Conservation (phyloP, 1,140 invertebrate species). For the Helicoverpa zea region DNA sequence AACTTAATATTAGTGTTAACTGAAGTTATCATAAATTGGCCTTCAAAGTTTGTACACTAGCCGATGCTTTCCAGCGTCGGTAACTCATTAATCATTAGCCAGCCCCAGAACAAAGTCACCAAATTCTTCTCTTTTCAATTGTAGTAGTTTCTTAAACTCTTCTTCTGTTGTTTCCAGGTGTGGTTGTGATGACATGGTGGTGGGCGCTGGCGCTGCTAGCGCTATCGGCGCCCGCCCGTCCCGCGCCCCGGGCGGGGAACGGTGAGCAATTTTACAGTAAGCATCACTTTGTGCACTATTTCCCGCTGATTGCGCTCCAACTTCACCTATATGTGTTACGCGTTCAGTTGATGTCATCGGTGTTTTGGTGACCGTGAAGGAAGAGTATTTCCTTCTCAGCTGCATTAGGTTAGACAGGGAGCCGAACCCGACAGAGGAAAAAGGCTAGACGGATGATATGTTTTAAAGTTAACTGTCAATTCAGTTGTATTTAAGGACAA, state of each 20-base stretch:
- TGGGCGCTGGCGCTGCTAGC: constrained; percentile 79
- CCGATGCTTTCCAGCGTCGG: no score
- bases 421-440: neutral
- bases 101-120: no score
- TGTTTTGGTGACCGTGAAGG: neutral
- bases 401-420: no score
- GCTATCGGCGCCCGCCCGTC: constrained; percentile 74
- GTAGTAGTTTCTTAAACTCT: neutral
- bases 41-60: no score
- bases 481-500: no score
- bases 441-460: no score
- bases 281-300: constrained; percentile 65
- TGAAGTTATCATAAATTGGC: no score
- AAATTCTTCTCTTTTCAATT: no score
- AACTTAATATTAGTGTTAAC: no score
- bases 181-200: constrained; percentile 86
- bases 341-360: constrained; percentile 9
- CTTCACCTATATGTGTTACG: neutral
- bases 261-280: constrained; percentile 84
- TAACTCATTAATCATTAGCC: no score
- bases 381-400: no score
- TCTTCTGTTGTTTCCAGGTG: constrained; percentile 67
- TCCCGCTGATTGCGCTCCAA: constrained; percentile 36
- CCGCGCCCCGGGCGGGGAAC: constrained; percentile 78
- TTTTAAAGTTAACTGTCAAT: no score